These are phyloP conservation scores for Teleiodes luculella DNA, from an alignment of 2,888 invertebrate genomes.

Conservation along the genomic window DNA sequence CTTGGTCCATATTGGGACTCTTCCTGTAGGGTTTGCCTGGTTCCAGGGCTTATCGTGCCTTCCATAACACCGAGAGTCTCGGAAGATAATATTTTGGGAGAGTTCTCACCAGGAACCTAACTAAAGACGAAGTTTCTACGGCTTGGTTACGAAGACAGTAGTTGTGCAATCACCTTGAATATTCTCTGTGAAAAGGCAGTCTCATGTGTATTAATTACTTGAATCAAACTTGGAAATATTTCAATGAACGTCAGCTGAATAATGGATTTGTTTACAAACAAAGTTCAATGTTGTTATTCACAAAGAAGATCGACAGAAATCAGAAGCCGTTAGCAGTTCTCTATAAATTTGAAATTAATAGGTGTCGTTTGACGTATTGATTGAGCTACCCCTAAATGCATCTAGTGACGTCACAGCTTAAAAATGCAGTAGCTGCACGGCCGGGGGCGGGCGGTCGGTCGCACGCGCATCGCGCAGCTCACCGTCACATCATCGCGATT, in stretches of 20 bases:
- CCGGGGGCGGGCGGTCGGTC: slow-evolving; percentile 43
- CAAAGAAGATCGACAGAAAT: not conserved
- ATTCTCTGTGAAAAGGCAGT: no score
- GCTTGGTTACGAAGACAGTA: no score
- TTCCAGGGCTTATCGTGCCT: no score
- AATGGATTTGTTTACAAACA: slow-evolving; percentile 23
- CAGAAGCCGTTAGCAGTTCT: not conserved
- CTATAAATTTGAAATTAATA: not conserved
- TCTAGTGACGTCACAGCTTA: slow-evolving; percentile 57
- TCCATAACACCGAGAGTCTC: no score
- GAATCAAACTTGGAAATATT: not conserved
- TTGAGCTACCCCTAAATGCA: not conserved
- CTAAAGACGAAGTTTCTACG: no score
- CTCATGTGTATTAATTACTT: no score
- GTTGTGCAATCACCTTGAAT: no score
- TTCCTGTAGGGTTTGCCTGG: no score
- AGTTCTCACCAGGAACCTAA: no score
- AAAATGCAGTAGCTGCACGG: slow-evolving; percentile 70
- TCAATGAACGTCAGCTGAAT: slow-evolving; percentile 1
- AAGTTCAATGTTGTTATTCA: slow-evolving; percentile 8
- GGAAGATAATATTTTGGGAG: no score
- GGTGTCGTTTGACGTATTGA: no score
- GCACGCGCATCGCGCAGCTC: slow-evolving; percentile 62
- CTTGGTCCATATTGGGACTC: no score
- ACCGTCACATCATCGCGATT: slow-evolving; percentile 63